Conservation (phyloP, 1,140 invertebrate species). For the Coenobita brevimanus region DNA sequence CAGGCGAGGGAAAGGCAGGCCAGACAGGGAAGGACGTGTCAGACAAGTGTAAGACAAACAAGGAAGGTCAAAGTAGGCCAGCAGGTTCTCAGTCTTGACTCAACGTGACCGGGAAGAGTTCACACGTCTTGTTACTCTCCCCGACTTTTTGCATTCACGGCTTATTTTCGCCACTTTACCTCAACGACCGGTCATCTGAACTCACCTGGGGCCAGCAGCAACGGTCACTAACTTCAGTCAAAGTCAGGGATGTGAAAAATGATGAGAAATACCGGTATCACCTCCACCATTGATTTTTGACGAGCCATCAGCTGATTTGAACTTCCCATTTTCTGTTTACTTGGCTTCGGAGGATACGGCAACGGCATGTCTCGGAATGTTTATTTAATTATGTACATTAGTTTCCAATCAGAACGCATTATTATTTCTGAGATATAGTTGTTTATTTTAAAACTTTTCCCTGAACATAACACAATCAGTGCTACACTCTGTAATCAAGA, state of each 20-base stretch:
- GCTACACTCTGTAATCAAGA: too few relatives aligned
- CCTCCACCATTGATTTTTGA: constrained; percentile 53
- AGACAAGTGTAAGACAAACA: not conserved
- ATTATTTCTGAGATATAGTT: too few relatives aligned
- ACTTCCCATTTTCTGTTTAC: constrained; percentile 40
- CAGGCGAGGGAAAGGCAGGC: not conserved
- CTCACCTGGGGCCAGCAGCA: not conserved
- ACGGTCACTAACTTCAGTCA: not conserved
- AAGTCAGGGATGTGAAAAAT: constrained; percentile 16
- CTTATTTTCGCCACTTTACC: not conserved
- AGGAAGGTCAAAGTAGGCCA: not conserved
- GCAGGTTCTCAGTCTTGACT: not conserved
- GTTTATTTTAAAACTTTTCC: too few relatives aligned
- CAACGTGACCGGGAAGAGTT: not conserved
- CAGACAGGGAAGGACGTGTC: not conserved
- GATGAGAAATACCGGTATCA: constrained; percentile 12
- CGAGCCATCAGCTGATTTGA: constrained; percentile 52
- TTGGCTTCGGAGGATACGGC: not conserved
- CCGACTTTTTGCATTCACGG: not conserved
- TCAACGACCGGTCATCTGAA: not conserved
- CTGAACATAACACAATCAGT: too few relatives aligned
- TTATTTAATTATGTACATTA: not conserved
- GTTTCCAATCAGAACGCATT: too few relatives aligned
- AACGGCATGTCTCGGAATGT: not conserved
- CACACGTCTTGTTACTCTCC: not conserved